Base-by-base conservation (phyloP, 2,113 vertebrate species). In the Anguilla rostrata region DNA sequence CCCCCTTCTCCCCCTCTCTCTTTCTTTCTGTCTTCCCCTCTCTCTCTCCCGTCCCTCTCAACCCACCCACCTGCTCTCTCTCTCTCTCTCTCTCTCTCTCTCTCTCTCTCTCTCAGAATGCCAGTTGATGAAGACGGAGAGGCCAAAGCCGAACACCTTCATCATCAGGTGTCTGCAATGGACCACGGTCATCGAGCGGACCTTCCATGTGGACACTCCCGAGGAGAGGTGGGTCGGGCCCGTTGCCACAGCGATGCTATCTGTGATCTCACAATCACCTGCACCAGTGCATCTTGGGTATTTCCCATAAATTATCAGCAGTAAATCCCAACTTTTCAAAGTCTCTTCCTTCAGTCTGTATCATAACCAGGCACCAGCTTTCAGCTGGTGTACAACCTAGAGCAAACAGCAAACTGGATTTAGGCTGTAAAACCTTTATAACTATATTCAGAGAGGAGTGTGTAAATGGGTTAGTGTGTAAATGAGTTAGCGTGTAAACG, bases 121-220 rank as follows among this genome's bases (percentile, higher is more conserved):
- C 92, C 98, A 99, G 81, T 93, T 99, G 93, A 99, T 99, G 98
- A 99, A 99, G 96, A 99, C 98, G 88, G 98, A 99, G 94, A 95
- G 98, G 95, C 98, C 98, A 91, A 99, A 99, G 95, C 97, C 98
- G 87, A 99, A 98, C 93, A 99, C 98, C 79, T 99, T 99, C 93
- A 99, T 99, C 94, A 99, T 99, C 90, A 97, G 98, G 95, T 99
- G 98, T 95, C 97, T 99, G 85, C 98, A 99, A 92, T 99, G 98
- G 98, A 99, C 98, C 92, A 99, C 98, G 39, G 98, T 99, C 90
- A 99, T 99, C 92, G 98, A 99, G 93, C 96, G 98, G 90, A 99
- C 98, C 3, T 99, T 99, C 93, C 98, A 99, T 0, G 98, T 99
- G 92, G 98, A 99, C 92, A 96, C 97, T 49, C 97, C 98, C 12